phyloP scores from a whole-genome alignment of 2,113 vertebrate species.

The Bubo scandiacus region DNA sequence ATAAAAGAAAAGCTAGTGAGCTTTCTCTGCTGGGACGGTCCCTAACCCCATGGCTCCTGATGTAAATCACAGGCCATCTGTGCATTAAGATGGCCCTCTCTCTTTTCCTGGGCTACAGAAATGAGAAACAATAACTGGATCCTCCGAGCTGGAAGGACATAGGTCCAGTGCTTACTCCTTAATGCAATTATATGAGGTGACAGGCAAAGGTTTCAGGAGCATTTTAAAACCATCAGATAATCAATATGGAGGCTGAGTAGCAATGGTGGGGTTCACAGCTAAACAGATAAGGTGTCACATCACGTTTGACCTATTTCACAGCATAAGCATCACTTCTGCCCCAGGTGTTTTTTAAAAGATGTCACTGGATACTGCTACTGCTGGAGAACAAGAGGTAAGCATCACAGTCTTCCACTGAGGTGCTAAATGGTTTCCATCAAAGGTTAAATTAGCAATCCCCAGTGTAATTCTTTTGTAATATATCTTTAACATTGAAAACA shows the following conservation, averaged over 20 bases:
- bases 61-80: slow-evolving; percentile 37
- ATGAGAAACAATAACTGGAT: slow-evolving; percentile 13
- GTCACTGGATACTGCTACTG: background rate
- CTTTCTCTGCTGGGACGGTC: background rate
- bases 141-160: background rate
- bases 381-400: background rate
- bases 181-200: background rate
- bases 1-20: background rate
- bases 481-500: background rate
- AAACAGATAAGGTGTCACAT: background rate
- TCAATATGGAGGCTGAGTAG: background rate
- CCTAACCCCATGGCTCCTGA: slow-evolving; percentile 29
- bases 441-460: background rate
- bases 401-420: background rate
- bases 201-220: background rate
- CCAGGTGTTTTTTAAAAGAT: slow-evolving; percentile 20
- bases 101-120: background rate
- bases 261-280: background rate
- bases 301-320: slow-evolving; percentile 58
- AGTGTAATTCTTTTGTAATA: background rate
- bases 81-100: background rate
- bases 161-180: background rate
- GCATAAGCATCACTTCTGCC: slow-evolving; percentile 54
- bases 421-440: background rate
- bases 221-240: background rate